phyloP scores from a whole-genome alignment of 2,113 vertebrate species.

The Charadrius vociferus region DNA sequence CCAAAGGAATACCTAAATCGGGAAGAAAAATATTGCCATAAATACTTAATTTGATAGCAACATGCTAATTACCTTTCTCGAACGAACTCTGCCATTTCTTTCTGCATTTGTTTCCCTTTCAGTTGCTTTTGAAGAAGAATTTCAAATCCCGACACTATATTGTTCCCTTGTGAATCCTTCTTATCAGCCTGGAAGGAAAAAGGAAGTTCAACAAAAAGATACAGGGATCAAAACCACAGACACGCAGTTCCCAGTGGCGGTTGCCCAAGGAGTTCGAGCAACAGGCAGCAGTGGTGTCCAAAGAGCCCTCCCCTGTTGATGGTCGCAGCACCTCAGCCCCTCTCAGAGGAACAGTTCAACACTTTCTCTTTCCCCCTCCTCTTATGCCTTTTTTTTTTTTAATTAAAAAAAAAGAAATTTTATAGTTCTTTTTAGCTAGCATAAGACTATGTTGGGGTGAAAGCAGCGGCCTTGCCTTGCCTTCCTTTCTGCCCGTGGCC shows the following conservation, averaged over 20 bases:
- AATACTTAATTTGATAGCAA: not conserved
- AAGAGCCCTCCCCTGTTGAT: not conserved
- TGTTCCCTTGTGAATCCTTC: slow-evolving; percentile 91
- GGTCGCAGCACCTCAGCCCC: not conserved
- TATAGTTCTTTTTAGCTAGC: not conserved
- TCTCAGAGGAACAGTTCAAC: not conserved
- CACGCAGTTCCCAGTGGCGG: not conserved
- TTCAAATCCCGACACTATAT: slow-evolving; percentile 90
- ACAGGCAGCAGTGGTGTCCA: not conserved
- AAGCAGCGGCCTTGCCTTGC: not conserved
- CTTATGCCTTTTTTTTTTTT: not conserved
- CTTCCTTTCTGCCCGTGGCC: not conserved
- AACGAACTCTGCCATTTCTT: slow-evolving; percentile 97
- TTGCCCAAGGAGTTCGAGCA: not conserved
- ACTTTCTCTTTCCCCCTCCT: not conserved
- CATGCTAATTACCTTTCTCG: slow-evolving; percentile 86
- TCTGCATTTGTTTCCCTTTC: slow-evolving; percentile 99
- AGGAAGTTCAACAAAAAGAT: not conserved
- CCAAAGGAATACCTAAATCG: not conserved
- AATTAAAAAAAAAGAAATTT: not conserved
- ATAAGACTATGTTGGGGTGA: not conserved
- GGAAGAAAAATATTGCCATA: not conserved
- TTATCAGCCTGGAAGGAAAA: slow-evolving; percentile 85
- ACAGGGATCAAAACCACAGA: not conserved
- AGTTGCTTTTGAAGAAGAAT: slow-evolving; percentile 95